These are phyloP conservation scores for Diplazon laetatorius DNA, from an alignment of 2,888 invertebrate species.

Conservation along the genomic window DNA sequence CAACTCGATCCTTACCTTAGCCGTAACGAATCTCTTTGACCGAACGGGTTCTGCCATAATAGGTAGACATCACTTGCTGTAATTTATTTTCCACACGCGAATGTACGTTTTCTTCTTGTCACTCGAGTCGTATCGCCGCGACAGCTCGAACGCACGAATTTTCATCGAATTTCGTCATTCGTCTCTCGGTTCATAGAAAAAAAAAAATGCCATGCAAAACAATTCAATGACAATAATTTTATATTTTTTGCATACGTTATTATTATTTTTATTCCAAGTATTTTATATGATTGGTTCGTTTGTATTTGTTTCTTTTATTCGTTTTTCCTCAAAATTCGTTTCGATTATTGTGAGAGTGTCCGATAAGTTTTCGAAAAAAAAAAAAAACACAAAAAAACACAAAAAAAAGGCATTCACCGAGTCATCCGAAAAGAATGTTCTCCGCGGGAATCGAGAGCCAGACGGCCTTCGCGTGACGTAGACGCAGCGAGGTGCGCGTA, in stretches of 20 bases:
- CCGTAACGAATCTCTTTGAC: constrained; percentile 78
- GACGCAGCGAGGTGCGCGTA: constrained; percentile 60
- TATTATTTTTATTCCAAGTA: no score
- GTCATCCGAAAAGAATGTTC: constrained; percentile 60
- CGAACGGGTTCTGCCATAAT: constrained; percentile 79
- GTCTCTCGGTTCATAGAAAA: constrained; percentile 16
- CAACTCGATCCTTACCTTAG: constrained; percentile 74
- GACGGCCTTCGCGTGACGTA: constrained; percentile 65
- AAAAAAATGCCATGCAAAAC: neutral
- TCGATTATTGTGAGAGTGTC: no score
- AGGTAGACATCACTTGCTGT: constrained; percentile 76
- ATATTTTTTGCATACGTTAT: no score
- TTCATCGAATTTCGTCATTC: constrained; percentile 19
- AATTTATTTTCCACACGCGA: constrained; percentile 52
- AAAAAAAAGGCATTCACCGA: constrained; percentile 40
- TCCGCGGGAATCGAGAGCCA: constrained; percentile 25
- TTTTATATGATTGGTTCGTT: no score
- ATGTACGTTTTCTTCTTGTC: constrained; percentile 44
- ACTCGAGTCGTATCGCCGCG: constrained; percentile 39
- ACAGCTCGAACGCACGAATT: constrained; percentile 29
- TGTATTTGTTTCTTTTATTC: no score
- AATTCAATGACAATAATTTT: no score
- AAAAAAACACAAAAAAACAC: constrained; percentile 26
- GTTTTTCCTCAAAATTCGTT: no score
- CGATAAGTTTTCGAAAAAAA: no score